Conservation (phyloP, 1,140 invertebrate genomes). For the Reticulitermes speratus region DNA sequence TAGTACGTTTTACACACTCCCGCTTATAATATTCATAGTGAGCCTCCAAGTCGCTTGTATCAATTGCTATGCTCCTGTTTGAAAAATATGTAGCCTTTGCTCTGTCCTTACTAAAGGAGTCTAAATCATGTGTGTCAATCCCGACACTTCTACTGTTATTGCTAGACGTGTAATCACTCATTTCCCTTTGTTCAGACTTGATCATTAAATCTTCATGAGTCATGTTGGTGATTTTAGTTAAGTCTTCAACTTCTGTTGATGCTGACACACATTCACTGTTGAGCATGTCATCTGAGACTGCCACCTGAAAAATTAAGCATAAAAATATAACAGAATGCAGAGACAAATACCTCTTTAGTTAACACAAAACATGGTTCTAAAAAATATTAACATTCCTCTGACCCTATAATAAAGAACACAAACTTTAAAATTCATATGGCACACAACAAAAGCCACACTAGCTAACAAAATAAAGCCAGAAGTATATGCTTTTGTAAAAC, state of each 20-base stretch:
- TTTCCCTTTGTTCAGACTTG: background rate
- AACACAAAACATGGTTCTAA: too few species aligned
- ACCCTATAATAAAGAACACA: too few species aligned
- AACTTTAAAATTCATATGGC: too few species aligned
- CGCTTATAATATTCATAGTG: conserved; percentile 31
- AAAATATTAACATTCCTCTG: too few species aligned
- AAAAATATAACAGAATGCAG: background rate
- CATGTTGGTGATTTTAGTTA: background rate
- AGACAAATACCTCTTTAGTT: background rate
- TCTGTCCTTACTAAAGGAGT: background rate
- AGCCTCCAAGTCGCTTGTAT: conserved; percentile 24
- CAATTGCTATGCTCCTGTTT: conserved; percentile 13
- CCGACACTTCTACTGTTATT: background rate
- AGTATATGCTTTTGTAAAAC: too few species aligned
- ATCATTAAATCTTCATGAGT: background rate
- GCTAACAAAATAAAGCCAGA: too few species aligned
- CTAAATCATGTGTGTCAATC: conserved; percentile 16
- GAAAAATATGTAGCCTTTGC: background rate
- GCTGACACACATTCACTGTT: background rate
- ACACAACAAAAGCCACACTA: too few species aligned
- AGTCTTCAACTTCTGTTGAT: background rate
- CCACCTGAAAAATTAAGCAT: background rate
- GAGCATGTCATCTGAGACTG: background rate
- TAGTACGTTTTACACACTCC: background rate
- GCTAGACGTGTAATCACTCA: background rate